Evolutionary conservation across 2,113 vertebrate genomes (phyloP).

Genomic region (Bos indicus): DNA sequence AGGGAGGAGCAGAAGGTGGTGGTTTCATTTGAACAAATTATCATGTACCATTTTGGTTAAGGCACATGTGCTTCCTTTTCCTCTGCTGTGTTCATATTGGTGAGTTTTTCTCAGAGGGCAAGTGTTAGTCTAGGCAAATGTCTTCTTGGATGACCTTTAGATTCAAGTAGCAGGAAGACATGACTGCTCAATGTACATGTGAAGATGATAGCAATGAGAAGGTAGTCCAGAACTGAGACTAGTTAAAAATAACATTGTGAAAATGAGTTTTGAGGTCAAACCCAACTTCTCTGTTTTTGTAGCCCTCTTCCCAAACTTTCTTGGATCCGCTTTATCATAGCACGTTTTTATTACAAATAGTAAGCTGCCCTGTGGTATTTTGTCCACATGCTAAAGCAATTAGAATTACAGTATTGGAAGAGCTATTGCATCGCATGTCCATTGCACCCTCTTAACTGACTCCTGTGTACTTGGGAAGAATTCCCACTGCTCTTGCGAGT

Average conservation of each 20-base stretch:
- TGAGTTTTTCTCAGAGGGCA: background rate
- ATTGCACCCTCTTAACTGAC: background rate
- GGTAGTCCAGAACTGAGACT: background rate
- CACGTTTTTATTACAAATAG: background rate
- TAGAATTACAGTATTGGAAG: background rate
- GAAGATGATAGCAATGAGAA: background rate
- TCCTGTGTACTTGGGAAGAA: background rate
- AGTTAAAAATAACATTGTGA: background rate
- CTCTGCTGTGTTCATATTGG: background rate
- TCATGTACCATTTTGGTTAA: background rate
- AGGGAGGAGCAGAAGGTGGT: background rate
- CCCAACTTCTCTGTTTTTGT: background rate
- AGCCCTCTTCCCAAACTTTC: background rate
- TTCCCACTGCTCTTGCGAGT: background rate
- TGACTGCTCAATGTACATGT: background rate
- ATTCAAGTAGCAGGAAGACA: background rate
- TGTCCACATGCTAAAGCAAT: background rate
- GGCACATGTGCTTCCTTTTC: background rate
- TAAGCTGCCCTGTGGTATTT: background rate
- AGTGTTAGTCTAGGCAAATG: background rate
- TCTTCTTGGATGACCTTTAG: background rate
- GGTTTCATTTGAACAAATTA: background rate
- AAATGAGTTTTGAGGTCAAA: background rate
- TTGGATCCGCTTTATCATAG: background rate
- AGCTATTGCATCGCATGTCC: background rate